phyloP scores from a whole-genome alignment of 1,140 invertebrate species.

The Heliconius congener region DNA sequence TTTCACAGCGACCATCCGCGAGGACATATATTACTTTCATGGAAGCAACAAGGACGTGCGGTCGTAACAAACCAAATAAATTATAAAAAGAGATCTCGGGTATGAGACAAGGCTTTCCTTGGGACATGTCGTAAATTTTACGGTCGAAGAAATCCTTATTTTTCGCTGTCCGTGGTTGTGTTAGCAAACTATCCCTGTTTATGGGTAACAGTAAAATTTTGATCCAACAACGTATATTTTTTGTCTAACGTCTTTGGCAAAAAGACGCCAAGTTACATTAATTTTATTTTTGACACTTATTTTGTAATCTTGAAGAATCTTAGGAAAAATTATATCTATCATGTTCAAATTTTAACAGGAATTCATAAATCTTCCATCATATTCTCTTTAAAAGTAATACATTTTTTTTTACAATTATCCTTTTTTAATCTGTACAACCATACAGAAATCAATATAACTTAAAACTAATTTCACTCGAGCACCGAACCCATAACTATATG shows the following conservation, averaged over 20 bases:
- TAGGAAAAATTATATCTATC: no score
- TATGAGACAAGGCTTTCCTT: slow-evolving; percentile 69
- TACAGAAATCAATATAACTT: no score
- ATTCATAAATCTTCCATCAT: no score
- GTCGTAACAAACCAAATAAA: slow-evolving; percentile 78
- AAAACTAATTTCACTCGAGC: no score
- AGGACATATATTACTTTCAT: slow-evolving; percentile 45
- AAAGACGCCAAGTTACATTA: background rate
- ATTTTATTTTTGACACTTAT: no score
- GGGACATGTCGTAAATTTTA: slow-evolving; percentile 80
- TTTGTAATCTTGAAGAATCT: no score
- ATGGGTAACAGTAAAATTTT: slow-evolving; percentile 63
- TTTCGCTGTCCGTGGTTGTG: slow-evolving; percentile 70
- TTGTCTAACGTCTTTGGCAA: background rate
- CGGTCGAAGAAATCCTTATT: slow-evolving; percentile 76
- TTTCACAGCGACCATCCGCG: slow-evolving; percentile 15
- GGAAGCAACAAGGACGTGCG: slow-evolving; percentile 54
- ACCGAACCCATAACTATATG: no score
- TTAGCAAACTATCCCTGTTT: slow-evolving; percentile 69
- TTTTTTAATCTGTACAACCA: no score
- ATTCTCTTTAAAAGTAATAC: no score
- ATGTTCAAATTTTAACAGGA: no score
- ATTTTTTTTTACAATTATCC: no score
- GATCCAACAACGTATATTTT: slow-evolving; percentile 14
- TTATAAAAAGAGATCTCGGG: slow-evolving; percentile 76